phyloP scores from a whole-genome alignment of 2,888 invertebrate species.

The Anorthoa munda region DNA sequence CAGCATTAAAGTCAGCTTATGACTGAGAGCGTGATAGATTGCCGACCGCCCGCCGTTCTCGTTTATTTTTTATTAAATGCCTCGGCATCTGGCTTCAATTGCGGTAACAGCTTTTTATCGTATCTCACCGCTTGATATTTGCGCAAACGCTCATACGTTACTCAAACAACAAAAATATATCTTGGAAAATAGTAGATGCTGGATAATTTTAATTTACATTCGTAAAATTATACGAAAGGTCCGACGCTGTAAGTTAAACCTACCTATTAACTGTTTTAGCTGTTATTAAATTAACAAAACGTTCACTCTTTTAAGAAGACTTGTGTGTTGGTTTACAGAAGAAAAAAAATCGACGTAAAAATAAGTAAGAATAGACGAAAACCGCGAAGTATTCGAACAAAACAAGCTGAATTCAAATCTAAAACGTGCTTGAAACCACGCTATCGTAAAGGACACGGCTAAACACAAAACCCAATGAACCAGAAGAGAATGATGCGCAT shows the following conservation, averaged over 20 bases:
- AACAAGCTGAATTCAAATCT: constrained; percentile 48
- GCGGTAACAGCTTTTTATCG: constrained; percentile 85
- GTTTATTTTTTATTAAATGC: constrained; percentile 89
- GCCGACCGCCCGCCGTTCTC: constrained; percentile 78
- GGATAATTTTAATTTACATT: background rate
- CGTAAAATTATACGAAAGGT: background rate
- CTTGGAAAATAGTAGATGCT: background rate
- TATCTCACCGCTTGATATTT: constrained; percentile 72
- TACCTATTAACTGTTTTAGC: background rate
- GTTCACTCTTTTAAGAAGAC: too few relatives aligned
- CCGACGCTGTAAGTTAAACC: too few relatives aligned
- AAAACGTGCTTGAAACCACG: constrained; percentile 65
- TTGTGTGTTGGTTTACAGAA: background rate
- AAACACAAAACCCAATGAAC: constrained; percentile 75
- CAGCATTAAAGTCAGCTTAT: constrained; percentile 90
- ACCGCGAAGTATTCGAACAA: background rate
- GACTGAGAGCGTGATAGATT: constrained; percentile 89
- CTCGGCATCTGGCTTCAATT: constrained; percentile 86
- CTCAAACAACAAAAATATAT: constrained; percentile 65
- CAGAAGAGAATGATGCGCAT: constrained; percentile 74
- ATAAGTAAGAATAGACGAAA: background rate
- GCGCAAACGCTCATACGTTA: constrained; percentile 63
- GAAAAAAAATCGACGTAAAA: background rate
- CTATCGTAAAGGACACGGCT: constrained; percentile 72
- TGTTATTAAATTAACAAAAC: too few relatives aligned